Conservation (phyloP, 37 sponge, comb jelly and placozoan genomes). For the Petrosia ficiformis region DNA sequence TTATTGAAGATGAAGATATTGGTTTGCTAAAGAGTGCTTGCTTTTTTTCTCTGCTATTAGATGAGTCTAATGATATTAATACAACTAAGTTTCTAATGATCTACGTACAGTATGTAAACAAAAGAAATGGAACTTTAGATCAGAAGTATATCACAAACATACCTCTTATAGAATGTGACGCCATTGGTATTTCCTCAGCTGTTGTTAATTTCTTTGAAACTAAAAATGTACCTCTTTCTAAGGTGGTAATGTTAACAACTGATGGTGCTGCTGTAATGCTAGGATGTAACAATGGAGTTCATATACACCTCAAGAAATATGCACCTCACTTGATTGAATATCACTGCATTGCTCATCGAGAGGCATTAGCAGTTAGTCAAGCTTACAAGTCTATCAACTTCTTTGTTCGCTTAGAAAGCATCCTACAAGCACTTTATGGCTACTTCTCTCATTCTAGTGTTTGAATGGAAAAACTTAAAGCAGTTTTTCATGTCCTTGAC, state of each 20-base stretch:
- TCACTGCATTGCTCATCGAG: slow-evolving; percentile 15
- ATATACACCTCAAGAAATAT: neutral
- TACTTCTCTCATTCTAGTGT: slow-evolving; percentile 14
- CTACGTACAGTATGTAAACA: slow-evolving; percentile 3
- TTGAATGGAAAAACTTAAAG: slow-evolving; percentile 1
- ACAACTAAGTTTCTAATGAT: slow-evolving; percentile 11
- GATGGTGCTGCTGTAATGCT: slow-evolving; percentile 20
- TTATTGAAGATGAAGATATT: slow-evolving; percentile 8
- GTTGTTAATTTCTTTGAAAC: neutral
- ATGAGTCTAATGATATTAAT: slow-evolving; percentile 11
- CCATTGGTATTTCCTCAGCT: neutral
- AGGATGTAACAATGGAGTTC: slow-evolving; percentile 8
- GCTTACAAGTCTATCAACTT: neutral
- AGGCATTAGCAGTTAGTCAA: slow-evolving; percentile 15
- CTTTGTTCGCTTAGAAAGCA: neutral
- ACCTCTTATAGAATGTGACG: slow-evolving; percentile 11
- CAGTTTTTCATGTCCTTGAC: slow-evolving; percentile 2
- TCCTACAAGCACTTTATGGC: neutral
- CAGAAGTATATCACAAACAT: neutral
- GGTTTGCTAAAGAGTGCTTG: neutral
- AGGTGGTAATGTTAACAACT: neutral
- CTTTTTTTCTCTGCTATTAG: slow-evolving; percentile 8
- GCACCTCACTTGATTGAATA: slow-evolving; percentile 5
- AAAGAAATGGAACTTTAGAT: neutral
- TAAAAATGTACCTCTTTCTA: neutral